These are phyloP conservation scores for Tanytarsus gracilentus DNA, from an alignment of 2,888 invertebrate genomes.

Conservation along the genomic window DNA sequence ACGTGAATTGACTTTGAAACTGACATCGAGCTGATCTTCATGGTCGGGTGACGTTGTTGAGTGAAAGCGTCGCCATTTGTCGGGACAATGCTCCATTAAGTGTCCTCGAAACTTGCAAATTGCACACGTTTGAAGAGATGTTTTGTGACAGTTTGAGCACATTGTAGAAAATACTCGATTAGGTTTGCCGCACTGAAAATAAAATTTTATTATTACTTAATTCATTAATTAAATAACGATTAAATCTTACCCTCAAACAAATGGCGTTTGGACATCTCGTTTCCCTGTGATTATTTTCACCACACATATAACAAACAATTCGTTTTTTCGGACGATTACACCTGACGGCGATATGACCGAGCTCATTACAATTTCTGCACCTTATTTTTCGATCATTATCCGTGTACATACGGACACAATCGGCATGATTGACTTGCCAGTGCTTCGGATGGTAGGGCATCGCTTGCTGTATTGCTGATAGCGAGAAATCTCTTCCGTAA, in stretches of 20 bases:
- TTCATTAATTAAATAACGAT: neutral
- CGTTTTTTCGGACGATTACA: constrained; percentile 51
- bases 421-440: constrained; percentile 38
- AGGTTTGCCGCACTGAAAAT: constrained; percentile 57
- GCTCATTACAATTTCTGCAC: constrained; percentile 55
- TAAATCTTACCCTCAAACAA: constrained; percentile 55
- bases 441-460: constrained; percentile 49
- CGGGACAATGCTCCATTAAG: constrained; percentile 53
- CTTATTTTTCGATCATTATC: constrained; percentile 38
- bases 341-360: constrained; percentile 52
- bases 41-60: constrained; percentile 50
- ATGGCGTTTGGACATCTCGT: constrained; percentile 59
- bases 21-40: constrained; percentile 36
- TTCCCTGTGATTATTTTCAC: constrained; percentile 54
- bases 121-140: constrained; percentile 46
- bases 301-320: constrained; percentile 58
- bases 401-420: constrained; percentile 36
- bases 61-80: constrained; percentile 67
- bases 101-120: constrained; percentile 59
- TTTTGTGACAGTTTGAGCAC: constrained; percentile 53
- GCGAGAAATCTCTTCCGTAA: constrained; percentile 54
- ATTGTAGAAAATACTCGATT: constrained; percentile 49
- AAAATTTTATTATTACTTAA: neutral
- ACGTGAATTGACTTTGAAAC: constrained; percentile 36
- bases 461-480: constrained; percentile 48